phyloP scores from a whole-genome alignment of 2,888 invertebrate species.

The Volucella inflata region DNA sequence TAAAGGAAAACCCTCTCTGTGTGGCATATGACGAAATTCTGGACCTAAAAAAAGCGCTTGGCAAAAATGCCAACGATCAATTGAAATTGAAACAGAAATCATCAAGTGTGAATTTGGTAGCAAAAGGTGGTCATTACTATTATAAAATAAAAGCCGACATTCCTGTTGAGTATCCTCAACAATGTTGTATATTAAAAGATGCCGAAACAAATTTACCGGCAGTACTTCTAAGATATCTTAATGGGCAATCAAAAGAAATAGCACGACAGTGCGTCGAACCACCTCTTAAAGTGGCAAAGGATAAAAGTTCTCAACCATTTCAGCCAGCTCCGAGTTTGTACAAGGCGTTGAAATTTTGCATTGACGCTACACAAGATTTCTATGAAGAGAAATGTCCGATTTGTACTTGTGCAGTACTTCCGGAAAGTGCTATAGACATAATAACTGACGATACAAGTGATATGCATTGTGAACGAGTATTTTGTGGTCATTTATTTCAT shows the following conservation, averaged over 20 bases:
- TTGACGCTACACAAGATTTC: conserved; percentile 86
- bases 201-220: conserved; percentile 88
- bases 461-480: conserved; percentile 88
- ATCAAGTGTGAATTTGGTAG: conserved; percentile 86
- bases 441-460: conserved; percentile 86
- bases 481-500: conserved; percentile 90
- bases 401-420: conserved; percentile 87
- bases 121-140: conserved; percentile 86
- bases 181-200: conserved; percentile 84
- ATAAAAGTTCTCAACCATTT: conserved; percentile 84
- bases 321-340: conserved; percentile 87
- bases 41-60: conserved; percentile 85
- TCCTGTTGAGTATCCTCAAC: conserved; percentile 87
- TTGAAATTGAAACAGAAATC: conserved; percentile 88
- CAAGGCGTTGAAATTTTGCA: conserved; percentile 86
- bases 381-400: conserved; percentile 87
- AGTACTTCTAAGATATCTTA: conserved; percentile 86
- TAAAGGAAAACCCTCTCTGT: conserved; percentile 88
- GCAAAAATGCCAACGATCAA: conserved; percentile 84
- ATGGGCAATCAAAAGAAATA: conserved; percentile 88
- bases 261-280: conserved; percentile 89
- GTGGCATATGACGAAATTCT: conserved; percentile 90
- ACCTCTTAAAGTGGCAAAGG: conserved; percentile 85
- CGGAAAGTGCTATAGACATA: conserved; percentile 85
- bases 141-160: conserved; percentile 86